phyloP scores from a whole-genome alignment of 2,888 invertebrate species.

The Pyrgus malvae region DNA sequence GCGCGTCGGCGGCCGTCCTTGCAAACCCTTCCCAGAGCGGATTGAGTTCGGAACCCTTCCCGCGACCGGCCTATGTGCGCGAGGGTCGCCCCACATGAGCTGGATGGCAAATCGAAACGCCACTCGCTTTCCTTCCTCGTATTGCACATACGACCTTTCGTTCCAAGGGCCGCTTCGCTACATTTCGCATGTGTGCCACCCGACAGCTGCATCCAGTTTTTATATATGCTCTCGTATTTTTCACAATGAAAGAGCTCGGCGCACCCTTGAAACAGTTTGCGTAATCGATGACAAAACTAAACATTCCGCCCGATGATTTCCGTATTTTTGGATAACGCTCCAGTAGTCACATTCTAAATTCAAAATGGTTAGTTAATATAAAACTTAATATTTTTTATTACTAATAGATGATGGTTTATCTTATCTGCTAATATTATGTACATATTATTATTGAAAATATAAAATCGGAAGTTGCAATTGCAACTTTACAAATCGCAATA shows the following conservation, averaged over 20 bases:
- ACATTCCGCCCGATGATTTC: slow-evolving; percentile 82
- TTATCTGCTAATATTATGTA: too few relatives aligned
- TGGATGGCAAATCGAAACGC: slow-evolving; percentile 40
- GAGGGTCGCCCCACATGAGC: slow-evolving; percentile 56
- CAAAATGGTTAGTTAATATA: too few relatives aligned
- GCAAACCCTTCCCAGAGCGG: slow-evolving; percentile 74
- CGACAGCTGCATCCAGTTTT: slow-evolving; percentile 80
- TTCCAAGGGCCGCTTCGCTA: slow-evolving; percentile 45
- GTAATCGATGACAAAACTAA: slow-evolving; percentile 83
- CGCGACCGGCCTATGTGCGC: slow-evolving; percentile 53
- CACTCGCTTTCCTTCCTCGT: slow-evolving; percentile 39
- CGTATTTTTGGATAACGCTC: slow-evolving; percentile 73
- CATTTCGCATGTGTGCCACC: slow-evolving; percentile 79
- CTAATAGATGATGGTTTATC: too few relatives aligned
- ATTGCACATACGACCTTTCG: slow-evolving; percentile 54
- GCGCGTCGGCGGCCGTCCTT: slow-evolving; percentile 78
- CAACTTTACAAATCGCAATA: too few relatives aligned
- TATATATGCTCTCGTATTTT: slow-evolving; percentile 79
- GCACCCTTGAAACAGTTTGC: slow-evolving; percentile 83
- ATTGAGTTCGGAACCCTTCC: slow-evolving; percentile 75
- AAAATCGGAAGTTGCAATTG: too few relatives aligned
- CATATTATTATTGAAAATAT: too few relatives aligned
- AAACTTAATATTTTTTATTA: too few relatives aligned
- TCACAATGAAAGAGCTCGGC: slow-evolving; percentile 71
- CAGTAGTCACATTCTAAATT: slow-evolving; percentile 12